phyloP scores from a whole-genome alignment of 2,888 invertebrate species.

The Idaea biselata region DNA sequence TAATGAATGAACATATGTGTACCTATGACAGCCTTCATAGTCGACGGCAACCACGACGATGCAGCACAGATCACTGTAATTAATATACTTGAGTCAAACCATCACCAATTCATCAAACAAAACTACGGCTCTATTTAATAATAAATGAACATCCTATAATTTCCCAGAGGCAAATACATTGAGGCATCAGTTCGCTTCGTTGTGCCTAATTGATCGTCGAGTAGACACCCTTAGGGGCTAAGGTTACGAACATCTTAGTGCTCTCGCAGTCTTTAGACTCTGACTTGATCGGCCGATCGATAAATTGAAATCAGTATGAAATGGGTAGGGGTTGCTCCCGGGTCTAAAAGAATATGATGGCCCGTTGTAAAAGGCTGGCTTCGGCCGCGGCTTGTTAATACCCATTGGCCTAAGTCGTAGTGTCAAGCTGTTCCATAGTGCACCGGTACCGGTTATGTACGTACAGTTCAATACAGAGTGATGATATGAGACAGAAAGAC shows the following conservation, averaged over 20 bases:
- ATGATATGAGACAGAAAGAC: too few species aligned
- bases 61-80: not conserved
- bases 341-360: too few species aligned
- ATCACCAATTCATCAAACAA: constrained; percentile 22
- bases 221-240: constrained; percentile 7
- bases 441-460: too few species aligned
- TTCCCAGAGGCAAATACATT: constrained; percentile 38
- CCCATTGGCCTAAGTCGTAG: too few species aligned
- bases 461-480: too few species aligned
- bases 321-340: not conserved
- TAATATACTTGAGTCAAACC: constrained; percentile 14
- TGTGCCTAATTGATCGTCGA: constrained; percentile 18
- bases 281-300: not conserved
- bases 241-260: constrained; percentile 15
- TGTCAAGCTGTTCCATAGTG: too few species aligned
- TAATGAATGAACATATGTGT: constrained; percentile 29
- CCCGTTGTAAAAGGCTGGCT: too few species aligned
- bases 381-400: too few species aligned
- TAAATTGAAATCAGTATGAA: not conserved
- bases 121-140: constrained; percentile 16
- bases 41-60: not conserved
- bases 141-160: constrained; percentile 34
- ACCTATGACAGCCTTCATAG: too few species aligned
- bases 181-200: constrained; percentile 21
- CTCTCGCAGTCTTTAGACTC: not conserved